Evolutionary conservation across 2,888 invertebrate species (phyloP).

Genomic region (Ecdyonurus torrentis): DNA sequence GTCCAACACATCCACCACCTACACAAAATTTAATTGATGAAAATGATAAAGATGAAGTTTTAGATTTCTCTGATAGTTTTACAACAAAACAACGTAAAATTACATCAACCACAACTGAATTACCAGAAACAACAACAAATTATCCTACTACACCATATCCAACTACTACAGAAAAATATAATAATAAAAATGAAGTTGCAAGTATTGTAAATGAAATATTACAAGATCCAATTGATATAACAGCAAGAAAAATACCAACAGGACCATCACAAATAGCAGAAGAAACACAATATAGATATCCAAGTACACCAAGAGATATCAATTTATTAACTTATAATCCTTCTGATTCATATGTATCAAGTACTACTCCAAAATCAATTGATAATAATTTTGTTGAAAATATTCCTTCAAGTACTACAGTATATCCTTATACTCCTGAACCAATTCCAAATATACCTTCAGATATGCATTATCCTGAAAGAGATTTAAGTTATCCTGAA

Average conservation of each 20-base stretch:
- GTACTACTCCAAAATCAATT: not conserved
- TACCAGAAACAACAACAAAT: conserved; percentile 18
- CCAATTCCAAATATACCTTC: not conserved
- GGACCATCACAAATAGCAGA: not conserved
- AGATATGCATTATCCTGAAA: not conserved
- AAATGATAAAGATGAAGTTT: conserved; percentile 50
- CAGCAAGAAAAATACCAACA: not conserved
- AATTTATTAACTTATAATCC: not conserved
- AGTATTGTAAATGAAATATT: not conserved
- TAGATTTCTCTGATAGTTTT: conserved; percentile 57
- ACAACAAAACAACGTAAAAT: conserved; percentile 19
- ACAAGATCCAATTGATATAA: not conserved
- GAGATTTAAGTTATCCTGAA: too few relatives aligned
- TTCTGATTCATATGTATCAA: not conserved
- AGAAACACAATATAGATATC: not conserved
- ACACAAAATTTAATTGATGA: conserved; percentile 21
- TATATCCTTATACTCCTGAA: not conserved
- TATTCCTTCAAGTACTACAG: not conserved
- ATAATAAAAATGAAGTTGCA: not conserved
- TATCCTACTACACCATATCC: conserved; percentile 6
- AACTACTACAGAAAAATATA: too few relatives aligned
- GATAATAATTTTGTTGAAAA: not conserved
- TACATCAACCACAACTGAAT: conserved; percentile 23
- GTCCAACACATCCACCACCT: conserved; percentile 48
- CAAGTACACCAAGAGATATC: not conserved